These are phyloP conservation scores for Pelosia muscerda DNA, from an alignment of 2,888 invertebrate genomes.

Conservation along the genomic window DNA sequence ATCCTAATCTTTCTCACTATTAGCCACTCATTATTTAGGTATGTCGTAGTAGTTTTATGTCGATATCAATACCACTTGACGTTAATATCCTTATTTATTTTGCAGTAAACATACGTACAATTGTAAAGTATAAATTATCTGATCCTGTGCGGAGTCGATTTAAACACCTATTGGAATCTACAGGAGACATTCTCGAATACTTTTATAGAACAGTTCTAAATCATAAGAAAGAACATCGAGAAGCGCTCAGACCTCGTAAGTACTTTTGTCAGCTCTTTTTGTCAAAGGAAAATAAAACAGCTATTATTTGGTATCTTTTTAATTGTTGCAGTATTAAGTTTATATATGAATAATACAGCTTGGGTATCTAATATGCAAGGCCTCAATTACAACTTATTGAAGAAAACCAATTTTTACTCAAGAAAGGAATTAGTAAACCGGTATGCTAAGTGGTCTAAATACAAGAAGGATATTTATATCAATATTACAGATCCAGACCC, in stretches of 20 bases:
- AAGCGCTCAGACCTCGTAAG: conserved; percentile 6
- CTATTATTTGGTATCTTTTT: not conserved
- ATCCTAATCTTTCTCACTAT: too few relatives aligned
- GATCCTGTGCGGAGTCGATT: conserved; percentile 3
- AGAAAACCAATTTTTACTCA: conserved; percentile 11
- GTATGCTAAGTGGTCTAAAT: conserved; percentile 6
- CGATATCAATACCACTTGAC: not conserved
- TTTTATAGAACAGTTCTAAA: conserved; percentile 13
- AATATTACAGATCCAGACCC: conserved; percentile 5
- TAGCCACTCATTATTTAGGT: too few relatives aligned
- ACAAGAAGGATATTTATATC: conserved; percentile 4
- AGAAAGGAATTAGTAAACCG: conserved; percentile 10
- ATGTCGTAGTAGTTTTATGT: too few relatives aligned
- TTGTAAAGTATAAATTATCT: not conserved
- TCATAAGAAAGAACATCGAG: conserved; percentile 4
- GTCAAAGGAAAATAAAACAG: not conserved
- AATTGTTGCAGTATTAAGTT: not conserved
- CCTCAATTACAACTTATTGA: conserved; percentile 5
- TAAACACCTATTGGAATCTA: not conserved
- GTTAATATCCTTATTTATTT: not conserved
- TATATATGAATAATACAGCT: conserved; percentile 2
- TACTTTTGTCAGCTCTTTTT: not conserved
- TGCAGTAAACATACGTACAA: conserved; percentile 2
- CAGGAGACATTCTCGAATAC: conserved; percentile 15
- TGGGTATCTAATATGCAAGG: conserved; percentile 8